Base-by-base conservation (phyloP, 2,797 vertebrate genomes). In the Brotula barbata region DNA sequence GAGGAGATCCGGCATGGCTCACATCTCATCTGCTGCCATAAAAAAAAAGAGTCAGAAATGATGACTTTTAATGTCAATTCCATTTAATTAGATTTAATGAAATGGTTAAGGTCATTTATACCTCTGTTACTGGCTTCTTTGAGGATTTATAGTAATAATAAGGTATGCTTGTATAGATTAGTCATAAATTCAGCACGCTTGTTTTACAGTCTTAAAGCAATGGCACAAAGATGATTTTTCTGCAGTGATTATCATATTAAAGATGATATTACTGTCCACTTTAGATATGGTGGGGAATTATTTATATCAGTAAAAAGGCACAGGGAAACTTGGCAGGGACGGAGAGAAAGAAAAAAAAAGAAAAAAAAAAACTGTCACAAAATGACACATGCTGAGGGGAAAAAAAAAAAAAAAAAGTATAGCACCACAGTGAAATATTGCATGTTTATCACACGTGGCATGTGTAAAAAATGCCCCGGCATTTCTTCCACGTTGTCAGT, bases 91-190 rank as follows among this genome's bases (percentile, higher is more conserved):
- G 66, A 89, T 85, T 83, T 88, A 90, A 91, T 90, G 77, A 89
- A 89, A 89, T 80, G 75, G 77, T 84, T 88, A 83, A 82, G 78
- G 76, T 87, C 82, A 84, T 90, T 89, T 85, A 87, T 75, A 90
- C 81, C 79, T 87, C 81, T 36, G 68, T 84, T 82, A 64, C 68
- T 17, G 20, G 14, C 61, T 64, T 80, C 69, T 84, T 57, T 44
- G 50, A 77, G 85, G 86, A 92, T 89, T 91, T 83, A 89, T 80
- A 75, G 68, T 68, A 84, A 88, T 89, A 89, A 91, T 91, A 90
- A 89, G 73, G 65, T 72, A 80, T 61, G 75, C 83, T 89, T 82
- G 82, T 73, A 84, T 81, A 85, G 81, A 89, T 87, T 83, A 82
- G 77, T 84, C 69, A 86, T 89, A 87, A 82, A 91, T 90, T 87